phyloP scores from a whole-genome alignment of 2,797 vertebrate species.

The Phyllotis vaccarum region DNA sequence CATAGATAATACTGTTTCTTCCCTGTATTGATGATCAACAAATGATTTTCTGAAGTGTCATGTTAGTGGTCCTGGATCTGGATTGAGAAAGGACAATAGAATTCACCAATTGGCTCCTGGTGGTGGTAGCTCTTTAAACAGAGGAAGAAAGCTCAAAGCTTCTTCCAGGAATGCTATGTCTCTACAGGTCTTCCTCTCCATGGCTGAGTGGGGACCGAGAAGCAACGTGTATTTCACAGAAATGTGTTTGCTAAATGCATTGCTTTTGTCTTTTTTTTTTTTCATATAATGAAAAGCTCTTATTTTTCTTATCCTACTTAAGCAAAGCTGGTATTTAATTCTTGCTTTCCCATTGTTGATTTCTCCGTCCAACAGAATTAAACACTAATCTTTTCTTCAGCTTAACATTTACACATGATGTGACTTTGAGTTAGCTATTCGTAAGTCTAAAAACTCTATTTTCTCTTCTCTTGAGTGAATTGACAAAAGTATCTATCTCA shows the following conservation, averaged over 20 bases:
- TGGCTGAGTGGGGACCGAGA: background rate
- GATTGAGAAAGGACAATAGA: background rate
- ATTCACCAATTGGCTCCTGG: background rate
- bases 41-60: background rate
- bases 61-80: background rate
- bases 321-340: constrained; percentile 10
- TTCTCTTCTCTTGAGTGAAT: background rate
- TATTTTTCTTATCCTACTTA: constrained; percentile 24
- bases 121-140: no score
- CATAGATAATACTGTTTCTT: background rate
- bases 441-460: constrained; percentile 9
- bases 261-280: constrained; percentile 30
- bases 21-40: background rate
- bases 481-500: background rate
- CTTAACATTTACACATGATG: background rate
- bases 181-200: background rate
- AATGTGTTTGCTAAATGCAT: background rate
- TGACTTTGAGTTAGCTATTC: constrained; percentile 30
- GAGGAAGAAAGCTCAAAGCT: background rate
- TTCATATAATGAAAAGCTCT: background rate
- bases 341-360: background rate
- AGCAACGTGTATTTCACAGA: background rate
- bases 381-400: background rate
- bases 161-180: background rate
- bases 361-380: constrained; percentile 7